phyloP scores from a whole-genome alignment of 2,113 vertebrate species.

The Hypanus sabinus region DNA sequence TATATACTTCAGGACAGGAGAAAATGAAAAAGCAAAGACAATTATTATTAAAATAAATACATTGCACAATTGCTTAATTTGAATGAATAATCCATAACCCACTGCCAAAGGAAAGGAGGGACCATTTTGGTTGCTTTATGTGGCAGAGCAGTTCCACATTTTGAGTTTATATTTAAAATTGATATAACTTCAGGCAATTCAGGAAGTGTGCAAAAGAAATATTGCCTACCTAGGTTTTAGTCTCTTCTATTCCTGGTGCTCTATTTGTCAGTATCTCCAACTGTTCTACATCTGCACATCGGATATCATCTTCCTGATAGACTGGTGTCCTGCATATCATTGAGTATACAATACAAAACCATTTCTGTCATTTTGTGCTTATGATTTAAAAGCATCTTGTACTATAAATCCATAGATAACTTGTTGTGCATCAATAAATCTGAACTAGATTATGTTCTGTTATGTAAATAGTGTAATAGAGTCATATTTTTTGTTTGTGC shows the following conservation, averaged over 20 bases:
- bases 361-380: neutral
- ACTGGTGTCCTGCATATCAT: neutral
- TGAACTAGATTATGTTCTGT: neutral
- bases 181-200: neutral
- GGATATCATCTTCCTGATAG: no score
- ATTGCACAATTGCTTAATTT: no score
- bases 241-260: neutral
- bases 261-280: neutral
- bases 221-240: neutral
- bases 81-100: neutral
- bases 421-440: neutral
- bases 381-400: neutral
- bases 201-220: neutral
- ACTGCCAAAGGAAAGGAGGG: neutral
- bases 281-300: no score
- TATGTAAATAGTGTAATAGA: neutral
- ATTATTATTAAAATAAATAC: neutral
- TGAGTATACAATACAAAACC: neutral
- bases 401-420: neutral
- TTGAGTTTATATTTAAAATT: neutral
- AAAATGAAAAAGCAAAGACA: neutral
- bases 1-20: no score
- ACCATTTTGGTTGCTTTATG: neutral
- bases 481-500: conserved; percentile 2
- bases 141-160: neutral